These are phyloP conservation scores for Bellardia bayeri DNA, from an alignment of 2,888 invertebrate genomes.

Conservation along the genomic window DNA sequence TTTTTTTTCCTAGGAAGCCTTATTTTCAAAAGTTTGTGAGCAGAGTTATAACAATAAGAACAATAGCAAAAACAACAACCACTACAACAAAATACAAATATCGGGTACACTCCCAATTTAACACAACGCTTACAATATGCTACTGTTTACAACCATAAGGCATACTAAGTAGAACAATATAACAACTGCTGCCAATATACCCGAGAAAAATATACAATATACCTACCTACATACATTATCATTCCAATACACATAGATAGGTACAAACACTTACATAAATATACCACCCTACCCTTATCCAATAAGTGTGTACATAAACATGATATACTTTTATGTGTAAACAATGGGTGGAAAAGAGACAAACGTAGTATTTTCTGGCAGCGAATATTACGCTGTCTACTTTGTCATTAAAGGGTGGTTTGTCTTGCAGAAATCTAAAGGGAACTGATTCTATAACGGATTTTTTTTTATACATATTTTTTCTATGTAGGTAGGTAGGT, in stretches of 20 bases:
- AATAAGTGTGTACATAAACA: neutral
- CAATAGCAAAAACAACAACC: slow-evolving; percentile 11
- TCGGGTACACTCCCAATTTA: slow-evolving; percentile 67
- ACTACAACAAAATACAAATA: slow-evolving; percentile 31
- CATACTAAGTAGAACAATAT: slow-evolving; percentile 40
- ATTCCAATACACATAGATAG: slow-evolving; percentile 4
- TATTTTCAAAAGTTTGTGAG: slow-evolving; percentile 47
- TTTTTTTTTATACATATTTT: slow-evolving; percentile 30
- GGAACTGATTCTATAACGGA: slow-evolving; percentile 66
- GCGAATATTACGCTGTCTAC: neutral
- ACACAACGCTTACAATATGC: slow-evolving; percentile 74
- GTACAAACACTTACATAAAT: neutral
- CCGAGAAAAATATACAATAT: slow-evolving; percentile 25
- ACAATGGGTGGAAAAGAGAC: slow-evolving; percentile 55
- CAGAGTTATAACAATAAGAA: slow-evolving; percentile 13
- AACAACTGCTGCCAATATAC: slow-evolving; percentile 42
- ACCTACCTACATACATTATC: slow-evolving; percentile 1
- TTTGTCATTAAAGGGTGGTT: slow-evolving; percentile 54
- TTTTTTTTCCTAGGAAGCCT: slow-evolving; percentile 27
- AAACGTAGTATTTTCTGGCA: slow-evolving; percentile 26
- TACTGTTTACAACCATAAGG: slow-evolving; percentile 68
- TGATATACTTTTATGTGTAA: neutral
- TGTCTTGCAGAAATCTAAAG: slow-evolving; percentile 55
- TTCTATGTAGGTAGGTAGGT: neutral
- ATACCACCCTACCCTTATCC: slow-evolving; percentile 50